phyloP scores from a whole-genome alignment of 2,113 vertebrate genomes.

The Scortum barcoo region DNA sequence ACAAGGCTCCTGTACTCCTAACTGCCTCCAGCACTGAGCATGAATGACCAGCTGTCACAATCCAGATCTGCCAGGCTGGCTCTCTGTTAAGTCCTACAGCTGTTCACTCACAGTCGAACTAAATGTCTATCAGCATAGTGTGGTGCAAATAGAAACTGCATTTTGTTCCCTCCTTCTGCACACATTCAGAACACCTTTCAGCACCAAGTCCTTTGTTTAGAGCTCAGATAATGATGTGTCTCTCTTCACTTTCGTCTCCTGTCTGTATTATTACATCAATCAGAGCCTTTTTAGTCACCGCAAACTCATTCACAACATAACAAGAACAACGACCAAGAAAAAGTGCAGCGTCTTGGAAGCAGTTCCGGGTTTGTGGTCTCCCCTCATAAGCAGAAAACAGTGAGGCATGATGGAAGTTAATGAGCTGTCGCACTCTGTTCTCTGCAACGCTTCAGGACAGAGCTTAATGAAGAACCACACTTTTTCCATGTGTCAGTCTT shows the following conservation, averaged over 20 bases:
- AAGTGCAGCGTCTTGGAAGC: conserved; percentile 27
- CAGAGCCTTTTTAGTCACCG: conserved; percentile 30
- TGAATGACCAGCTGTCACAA: conserved; percentile 7
- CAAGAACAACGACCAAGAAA: conserved; percentile 22
- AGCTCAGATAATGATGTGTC: conserved; percentile 48
- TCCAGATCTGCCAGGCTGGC: not conserved
- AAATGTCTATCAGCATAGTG: not conserved
- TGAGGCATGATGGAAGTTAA: conserved; percentile 72
- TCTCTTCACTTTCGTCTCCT: conserved; percentile 24
- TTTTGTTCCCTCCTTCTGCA: not conserved
- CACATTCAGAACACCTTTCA: not conserved
- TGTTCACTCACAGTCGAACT: not conserved
- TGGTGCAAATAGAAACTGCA: not conserved
- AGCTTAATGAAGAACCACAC: conserved; percentile 50
- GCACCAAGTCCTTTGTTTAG: not conserved
- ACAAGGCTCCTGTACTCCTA: not conserved
- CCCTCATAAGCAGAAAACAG: conserved; percentile 61
- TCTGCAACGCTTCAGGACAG: conserved; percentile 61
- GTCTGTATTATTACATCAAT: conserved; percentile 50
- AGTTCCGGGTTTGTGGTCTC: conserved; percentile 52
- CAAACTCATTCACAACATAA: conserved; percentile 33
- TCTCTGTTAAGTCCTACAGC: conserved; percentile 17
- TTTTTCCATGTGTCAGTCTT: conserved; percentile 37
- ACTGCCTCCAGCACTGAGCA: not conserved
- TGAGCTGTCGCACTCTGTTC: conserved; percentile 72